These are phyloP conservation scores for Clarias pachynema DNA, from an alignment of 2,797 vertebrate genomes.

Conservation along the genomic window DNA sequence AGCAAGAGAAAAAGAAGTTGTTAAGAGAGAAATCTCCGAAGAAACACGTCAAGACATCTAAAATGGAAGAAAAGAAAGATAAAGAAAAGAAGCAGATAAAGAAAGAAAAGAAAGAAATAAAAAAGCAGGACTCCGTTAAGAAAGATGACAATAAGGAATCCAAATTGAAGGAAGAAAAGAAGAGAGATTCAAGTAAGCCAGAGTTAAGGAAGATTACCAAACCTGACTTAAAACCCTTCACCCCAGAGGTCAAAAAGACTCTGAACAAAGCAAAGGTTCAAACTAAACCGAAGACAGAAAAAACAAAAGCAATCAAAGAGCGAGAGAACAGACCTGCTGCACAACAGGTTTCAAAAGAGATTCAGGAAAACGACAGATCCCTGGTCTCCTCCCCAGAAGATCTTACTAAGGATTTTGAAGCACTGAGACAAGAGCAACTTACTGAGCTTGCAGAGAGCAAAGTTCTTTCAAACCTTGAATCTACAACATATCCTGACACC, in stretches of 20 bases:
- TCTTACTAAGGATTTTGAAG: slow-evolving; percentile 95
- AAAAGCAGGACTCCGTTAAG: slow-evolving; percentile 79
- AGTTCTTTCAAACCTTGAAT: slow-evolving; percentile 51
- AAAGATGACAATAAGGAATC: slow-evolving; percentile 91
- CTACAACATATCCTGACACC: slow-evolving; percentile 58
- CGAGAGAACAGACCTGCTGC: slow-evolving; percentile 76
- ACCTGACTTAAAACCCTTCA: slow-evolving; percentile 93
- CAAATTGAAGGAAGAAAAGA: slow-evolving; percentile 82
- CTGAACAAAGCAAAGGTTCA: slow-evolving; percentile 93
- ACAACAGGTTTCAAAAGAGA: slow-evolving; percentile 63
- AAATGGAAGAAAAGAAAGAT: slow-evolving; percentile 96
- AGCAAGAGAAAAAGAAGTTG: slow-evolving; percentile 90
- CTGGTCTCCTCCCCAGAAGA: slow-evolving; percentile 93
- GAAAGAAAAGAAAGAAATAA: slow-evolving; percentile 72
- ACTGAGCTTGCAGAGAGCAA: slow-evolving; percentile 65
- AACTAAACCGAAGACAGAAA: slow-evolving; percentile 85
- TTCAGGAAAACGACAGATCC: slow-evolving; percentile 77
- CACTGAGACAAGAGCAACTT: slow-evolving; percentile 81
- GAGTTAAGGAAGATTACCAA: slow-evolving; percentile 91
- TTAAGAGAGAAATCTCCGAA: slow-evolving; percentile 88
- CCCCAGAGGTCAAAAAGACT: slow-evolving; percentile 95
- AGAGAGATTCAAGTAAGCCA: slow-evolving; percentile 84
- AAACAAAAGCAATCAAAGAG: slow-evolving; percentile 84
- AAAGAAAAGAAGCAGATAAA: slow-evolving; percentile 93
- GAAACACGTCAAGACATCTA: slow-evolving; percentile 81